A percentile compares a stretch with the other conserved stretches of the same genome.
Conservation (phyloP, 2,113 vertebrate species). For the Phyllopteryx taeniolatus region DNA sequence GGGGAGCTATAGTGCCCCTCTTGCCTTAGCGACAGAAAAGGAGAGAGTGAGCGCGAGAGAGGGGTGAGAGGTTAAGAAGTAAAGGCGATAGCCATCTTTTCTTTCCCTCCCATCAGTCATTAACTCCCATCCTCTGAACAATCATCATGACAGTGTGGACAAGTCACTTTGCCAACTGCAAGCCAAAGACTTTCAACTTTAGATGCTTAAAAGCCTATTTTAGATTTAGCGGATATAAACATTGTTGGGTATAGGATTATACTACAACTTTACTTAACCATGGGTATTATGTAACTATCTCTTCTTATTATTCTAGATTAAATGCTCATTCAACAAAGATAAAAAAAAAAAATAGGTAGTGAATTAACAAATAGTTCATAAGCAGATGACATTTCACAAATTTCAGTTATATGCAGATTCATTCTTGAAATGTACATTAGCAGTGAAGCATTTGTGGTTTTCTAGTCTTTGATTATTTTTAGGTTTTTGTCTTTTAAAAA, state of each 20-base stretch:
- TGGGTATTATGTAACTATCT: conserved; percentile 16
- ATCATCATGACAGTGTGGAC: conserved; percentile 44
- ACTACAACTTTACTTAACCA: conserved; percentile 29
- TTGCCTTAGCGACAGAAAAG: conserved; percentile 23
- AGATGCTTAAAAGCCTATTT: conserved; percentile 27
- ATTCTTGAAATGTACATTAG: too few relatives aligned
- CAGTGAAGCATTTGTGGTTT: not conserved
- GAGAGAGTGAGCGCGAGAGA: conserved; percentile 3
- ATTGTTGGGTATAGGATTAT: conserved; percentile 32
- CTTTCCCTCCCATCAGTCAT: conserved; percentile 34
- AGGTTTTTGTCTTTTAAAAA: not conserved
- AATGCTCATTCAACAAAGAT: not conserved
- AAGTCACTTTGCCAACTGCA: conserved; percentile 61
- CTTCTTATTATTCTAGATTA: not conserved
- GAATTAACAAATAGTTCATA: not conserved
- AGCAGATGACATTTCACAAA: too few relatives aligned
- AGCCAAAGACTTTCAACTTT: conserved; percentile 64
- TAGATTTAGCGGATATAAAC: conserved; percentile 37
- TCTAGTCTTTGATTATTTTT: not conserved
- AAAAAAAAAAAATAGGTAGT: not conserved
- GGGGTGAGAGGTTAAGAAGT: conserved; percentile 16
- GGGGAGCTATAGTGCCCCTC: conserved; percentile 44
- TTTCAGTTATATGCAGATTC: too few relatives aligned
- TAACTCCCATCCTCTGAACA: conserved; percentile 37
- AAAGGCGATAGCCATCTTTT: conserved; percentile 44